A percentile compares a stretch with the other conserved stretches of the same genome.
phyloP scores from a whole-genome alignment of 2,888 invertebrate species.

The Galerucella nymphaeae region DNA sequence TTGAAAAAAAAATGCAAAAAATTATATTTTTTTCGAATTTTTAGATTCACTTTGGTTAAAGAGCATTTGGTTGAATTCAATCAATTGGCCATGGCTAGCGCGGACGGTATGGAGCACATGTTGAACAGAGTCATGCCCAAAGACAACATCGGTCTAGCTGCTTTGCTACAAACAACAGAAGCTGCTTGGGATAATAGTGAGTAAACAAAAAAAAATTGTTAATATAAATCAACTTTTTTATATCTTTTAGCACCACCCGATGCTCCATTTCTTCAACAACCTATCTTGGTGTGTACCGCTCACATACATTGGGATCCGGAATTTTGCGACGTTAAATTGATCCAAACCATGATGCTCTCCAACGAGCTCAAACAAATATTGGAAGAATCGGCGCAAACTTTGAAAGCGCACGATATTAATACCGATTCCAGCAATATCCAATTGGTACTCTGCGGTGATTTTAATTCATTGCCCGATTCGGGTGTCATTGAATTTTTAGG shows the following conservation, averaged over 20 bases:
- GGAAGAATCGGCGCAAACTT: slow-evolving; percentile 85
- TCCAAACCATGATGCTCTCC: slow-evolving; percentile 99
- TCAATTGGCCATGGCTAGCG: slow-evolving; percentile 98
- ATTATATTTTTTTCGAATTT: slow-evolving; percentile 49
- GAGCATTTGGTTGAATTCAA: slow-evolving; percentile 98
- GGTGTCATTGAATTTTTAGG: slow-evolving; percentile 97
- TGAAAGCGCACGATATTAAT: slow-evolving; percentile 74
- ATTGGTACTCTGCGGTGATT: slow-evolving; percentile 91
- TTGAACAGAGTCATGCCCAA: slow-evolving; percentile 98
- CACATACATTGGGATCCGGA: slow-evolving; percentile 99
- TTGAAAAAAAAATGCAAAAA: too few relatives aligned
- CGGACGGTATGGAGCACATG: slow-evolving; percentile 98
- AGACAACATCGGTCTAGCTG: slow-evolving; percentile 98
- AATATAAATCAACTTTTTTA: neutral
- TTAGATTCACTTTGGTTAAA: slow-evolving; percentile 92
- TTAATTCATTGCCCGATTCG: slow-evolving; percentile 98
- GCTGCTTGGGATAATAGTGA: slow-evolving; percentile 91
- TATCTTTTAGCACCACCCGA: slow-evolving; percentile 71
- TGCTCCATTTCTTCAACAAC: slow-evolving; percentile 81
- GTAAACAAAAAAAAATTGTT: slow-evolving; percentile 47
- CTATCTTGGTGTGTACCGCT: slow-evolving; percentile 95
- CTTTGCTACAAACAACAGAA: slow-evolving; percentile 93
- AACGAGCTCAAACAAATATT: slow-evolving; percentile 90
- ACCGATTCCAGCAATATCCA: slow-evolving; percentile 83
- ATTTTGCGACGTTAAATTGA: slow-evolving; percentile 98